These are phyloP conservation scores for Semaprochilodus insignis DNA, from an alignment of 2,797 vertebrate genomes.

Conservation along the genomic window DNA sequence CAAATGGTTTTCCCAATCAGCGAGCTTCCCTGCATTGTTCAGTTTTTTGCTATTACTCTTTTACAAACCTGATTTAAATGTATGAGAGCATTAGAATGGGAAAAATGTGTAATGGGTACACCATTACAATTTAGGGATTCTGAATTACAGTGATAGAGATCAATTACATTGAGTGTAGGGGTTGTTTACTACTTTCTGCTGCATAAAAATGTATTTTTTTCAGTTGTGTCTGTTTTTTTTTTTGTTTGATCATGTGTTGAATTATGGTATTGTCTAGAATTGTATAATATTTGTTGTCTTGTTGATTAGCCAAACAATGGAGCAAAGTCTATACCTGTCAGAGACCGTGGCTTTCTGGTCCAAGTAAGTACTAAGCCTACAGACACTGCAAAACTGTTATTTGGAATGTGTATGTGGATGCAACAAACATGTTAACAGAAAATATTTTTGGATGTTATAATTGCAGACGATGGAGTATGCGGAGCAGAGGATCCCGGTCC, in stretches of 20 bases:
- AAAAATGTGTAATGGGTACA: too few species aligned
- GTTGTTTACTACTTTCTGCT: neutral
- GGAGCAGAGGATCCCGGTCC: slow-evolving; percentile 88
- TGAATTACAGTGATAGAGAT: slow-evolving; percentile 10
- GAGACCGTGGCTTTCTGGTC: slow-evolving; percentile 88
- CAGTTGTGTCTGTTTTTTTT: neutral
- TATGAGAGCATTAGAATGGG: too few species aligned
- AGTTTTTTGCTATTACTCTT: too few species aligned
- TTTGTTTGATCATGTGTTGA: neutral
- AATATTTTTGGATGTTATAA: slow-evolving; percentile 37
- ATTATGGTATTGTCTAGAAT: slow-evolving; percentile 12
- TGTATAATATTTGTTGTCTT: slow-evolving; percentile 51
- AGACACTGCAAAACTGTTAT: slow-evolving; percentile 7
- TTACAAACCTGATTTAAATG: neutral
- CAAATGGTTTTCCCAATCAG: too few species aligned
- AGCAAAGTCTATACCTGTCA: slow-evolving; percentile 84
- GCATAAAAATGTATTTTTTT: neutral
- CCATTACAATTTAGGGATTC: neutral
- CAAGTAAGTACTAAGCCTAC: slow-evolving; percentile 78
- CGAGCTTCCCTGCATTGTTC: neutral
- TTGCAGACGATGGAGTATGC: slow-evolving; percentile 89
- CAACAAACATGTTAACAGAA: neutral
- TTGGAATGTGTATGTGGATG: too few species aligned
- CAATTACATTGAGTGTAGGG: neutral
- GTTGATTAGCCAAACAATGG: slow-evolving; percentile 81